phyloP scores from a whole-genome alignment of 2,888 invertebrate genomes.

The Patella depressa region DNA sequence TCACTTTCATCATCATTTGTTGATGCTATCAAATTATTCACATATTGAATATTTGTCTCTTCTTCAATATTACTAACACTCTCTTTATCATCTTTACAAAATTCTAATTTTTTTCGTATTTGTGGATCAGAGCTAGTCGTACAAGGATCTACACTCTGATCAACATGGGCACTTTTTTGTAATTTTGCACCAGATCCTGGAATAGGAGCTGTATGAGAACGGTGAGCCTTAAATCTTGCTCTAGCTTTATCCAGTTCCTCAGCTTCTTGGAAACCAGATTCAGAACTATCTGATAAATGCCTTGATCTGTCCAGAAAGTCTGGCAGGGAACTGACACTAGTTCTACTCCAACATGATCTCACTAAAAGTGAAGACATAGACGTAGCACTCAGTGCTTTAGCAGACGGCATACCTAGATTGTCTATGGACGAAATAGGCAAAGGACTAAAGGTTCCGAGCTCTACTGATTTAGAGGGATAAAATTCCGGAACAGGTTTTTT shows the following conservation, averaged over 20 bases:
- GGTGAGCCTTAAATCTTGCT: slow-evolving; percentile 24
- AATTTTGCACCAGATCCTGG: slow-evolving; percentile 14
- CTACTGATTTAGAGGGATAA: slow-evolving; percentile 41
- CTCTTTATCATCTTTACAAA: slow-evolving; percentile 39
- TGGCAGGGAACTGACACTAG: slow-evolving; percentile 66
- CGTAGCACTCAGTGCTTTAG: slow-evolving; percentile 34
- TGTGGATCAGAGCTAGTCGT: background rate
- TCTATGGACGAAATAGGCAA: slow-evolving; percentile 32
- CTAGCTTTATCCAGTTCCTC: slow-evolving; percentile 4
- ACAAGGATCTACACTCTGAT: background rate
- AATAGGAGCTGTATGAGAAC: slow-evolving; percentile 32
- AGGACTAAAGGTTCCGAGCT: slow-evolving; percentile 66
- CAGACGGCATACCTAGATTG: slow-evolving; percentile 24
- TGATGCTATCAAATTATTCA: slow-evolving; percentile 7
- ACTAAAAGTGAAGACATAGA: slow-evolving; percentile 58
- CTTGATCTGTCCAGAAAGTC: slow-evolving; percentile 50
- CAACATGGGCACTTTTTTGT: background rate
- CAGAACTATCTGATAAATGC: slow-evolving; percentile 11
- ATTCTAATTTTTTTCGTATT: slow-evolving; percentile 32
- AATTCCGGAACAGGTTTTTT: slow-evolving; percentile 53
- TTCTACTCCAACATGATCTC: slow-evolving; percentile 55
- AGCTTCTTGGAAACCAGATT: slow-evolving; percentile 9
- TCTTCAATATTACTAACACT: slow-evolving; percentile 48
- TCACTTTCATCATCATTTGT: slow-evolving; percentile 52
- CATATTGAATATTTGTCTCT: slow-evolving; percentile 26